phyloP scores from a whole-genome alignment of 1,140 invertebrate genomes.

The Cherax destructor region DNA sequence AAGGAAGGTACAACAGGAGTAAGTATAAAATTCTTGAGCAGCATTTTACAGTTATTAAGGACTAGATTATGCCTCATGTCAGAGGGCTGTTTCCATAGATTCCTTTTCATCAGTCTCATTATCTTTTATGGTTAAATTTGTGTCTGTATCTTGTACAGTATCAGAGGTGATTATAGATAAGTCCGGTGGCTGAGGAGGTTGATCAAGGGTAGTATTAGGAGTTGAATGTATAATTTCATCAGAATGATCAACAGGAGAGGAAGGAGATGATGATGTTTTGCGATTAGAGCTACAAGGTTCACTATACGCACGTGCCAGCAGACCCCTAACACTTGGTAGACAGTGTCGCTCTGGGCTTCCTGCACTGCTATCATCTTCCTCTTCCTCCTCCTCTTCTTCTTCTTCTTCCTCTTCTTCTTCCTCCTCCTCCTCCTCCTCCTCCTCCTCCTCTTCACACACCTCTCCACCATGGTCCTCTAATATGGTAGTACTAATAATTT shows the following conservation, averaged over 20 bases:
- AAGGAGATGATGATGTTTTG: constrained; percentile 15
- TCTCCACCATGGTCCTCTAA: constrained; percentile 87
- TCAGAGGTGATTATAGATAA: constrained; percentile 49
- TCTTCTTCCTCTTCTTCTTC: too few species aligned
- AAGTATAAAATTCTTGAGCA: constrained; percentile 66
- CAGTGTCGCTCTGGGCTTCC: constrained; percentile 51
- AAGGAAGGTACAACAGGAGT: constrained; percentile 28
- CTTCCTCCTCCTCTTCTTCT: constrained; percentile 2
- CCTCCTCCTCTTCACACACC: constrained; percentile 75
- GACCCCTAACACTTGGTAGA: constrained; percentile 51
- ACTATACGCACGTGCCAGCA: constrained; percentile 63
- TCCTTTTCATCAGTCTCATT: constrained; percentile 68
- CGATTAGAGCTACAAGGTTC: constrained; percentile 54
- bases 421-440: constrained; percentile 68
- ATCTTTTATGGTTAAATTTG: constrained; percentile 6
- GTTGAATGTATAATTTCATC: constrained; percentile 65
- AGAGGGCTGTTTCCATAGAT: constrained; percentile 71
- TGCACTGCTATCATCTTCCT: constrained; percentile 51
- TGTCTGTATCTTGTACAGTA: neutral
- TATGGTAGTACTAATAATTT: constrained; percentile 89
- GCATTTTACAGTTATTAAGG: constrained; percentile 53
- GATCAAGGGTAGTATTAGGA: constrained; percentile 64
- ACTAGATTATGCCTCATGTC: constrained; percentile 72
- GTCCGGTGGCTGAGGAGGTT: constrained; percentile 55
- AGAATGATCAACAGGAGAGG: constrained; percentile 54